Evolutionary conservation across 2,113 vertebrate species (phyloP).

Genomic region (Sigmodon hispidus): DNA sequence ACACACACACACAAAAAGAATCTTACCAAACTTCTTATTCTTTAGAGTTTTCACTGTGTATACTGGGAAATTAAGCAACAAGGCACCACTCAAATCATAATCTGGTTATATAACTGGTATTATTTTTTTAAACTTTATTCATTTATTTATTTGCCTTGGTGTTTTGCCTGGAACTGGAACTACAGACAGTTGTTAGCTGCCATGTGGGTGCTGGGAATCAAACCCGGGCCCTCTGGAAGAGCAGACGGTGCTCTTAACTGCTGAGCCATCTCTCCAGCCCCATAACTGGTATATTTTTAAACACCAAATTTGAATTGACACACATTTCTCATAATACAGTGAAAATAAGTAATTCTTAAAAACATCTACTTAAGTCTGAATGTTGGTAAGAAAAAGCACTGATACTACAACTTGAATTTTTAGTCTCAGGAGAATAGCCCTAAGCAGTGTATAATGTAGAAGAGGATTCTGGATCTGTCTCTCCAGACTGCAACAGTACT

Average conservation of each 20-base stretch:
- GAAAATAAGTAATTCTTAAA: background rate
- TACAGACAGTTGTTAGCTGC: no score
- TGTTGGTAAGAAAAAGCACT: background rate
- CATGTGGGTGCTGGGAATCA: no score
- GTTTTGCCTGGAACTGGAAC: no score
- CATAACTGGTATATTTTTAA: background rate
- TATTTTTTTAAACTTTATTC: background rate
- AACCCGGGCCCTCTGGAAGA: no score
- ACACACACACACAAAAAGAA: no score
- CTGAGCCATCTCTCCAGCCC: no score
- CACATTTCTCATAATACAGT: background rate
- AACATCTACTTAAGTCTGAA: background rate
- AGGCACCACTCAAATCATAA: no score
- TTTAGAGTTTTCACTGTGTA: no score
- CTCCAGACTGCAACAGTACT: background rate
- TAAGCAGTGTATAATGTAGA: background rate
- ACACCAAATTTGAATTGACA: background rate
- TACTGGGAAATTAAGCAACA: no score
- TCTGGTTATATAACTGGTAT: background rate
- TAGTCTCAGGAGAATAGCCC: background rate
- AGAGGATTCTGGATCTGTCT: background rate
- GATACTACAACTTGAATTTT: background rate
- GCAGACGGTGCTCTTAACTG: no score
- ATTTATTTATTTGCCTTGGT: no score
- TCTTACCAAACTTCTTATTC: no score